These are phyloP conservation scores for Incurvaria masculella DNA, from an alignment of 2,888 invertebrate species.

Conservation along the genomic window DNA sequence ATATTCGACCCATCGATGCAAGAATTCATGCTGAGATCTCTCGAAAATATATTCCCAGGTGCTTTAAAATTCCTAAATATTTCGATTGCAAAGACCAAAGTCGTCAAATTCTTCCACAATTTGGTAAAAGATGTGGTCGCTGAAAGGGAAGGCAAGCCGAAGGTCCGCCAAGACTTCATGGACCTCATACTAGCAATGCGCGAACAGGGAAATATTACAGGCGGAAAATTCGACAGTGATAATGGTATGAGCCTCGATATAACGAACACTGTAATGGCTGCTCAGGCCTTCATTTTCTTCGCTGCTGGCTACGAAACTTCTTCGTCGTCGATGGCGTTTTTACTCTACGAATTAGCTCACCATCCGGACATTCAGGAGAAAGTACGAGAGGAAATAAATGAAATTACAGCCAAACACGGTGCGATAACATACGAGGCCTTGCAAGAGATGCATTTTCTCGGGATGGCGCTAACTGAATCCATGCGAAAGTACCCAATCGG, in stretches of 20 bases:
- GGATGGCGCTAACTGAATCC: constrained; percentile 11
- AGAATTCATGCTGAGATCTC: not conserved
- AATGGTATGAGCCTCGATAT: constrained; percentile 7
- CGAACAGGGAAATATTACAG: not conserved
- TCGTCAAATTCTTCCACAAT: not conserved
- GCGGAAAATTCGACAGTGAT: not conserved
- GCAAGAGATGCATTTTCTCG: constrained; percentile 31
- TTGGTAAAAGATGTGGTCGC: not conserved
- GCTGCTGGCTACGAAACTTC: constrained; percentile 32
- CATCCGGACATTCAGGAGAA: constrained; percentile 22
- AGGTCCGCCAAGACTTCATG: constrained; percentile 3
- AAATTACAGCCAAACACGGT: constrained; percentile 19
- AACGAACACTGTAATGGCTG: constrained; percentile 24
- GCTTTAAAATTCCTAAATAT: constrained; percentile 1
- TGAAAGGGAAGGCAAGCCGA: not conserved
- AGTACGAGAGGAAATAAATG: constrained; percentile 25
- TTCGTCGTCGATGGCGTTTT: constrained; percentile 27
- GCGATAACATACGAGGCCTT: constrained; percentile 28
- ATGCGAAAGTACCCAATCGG: constrained; percentile 6
- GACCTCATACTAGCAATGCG: constrained; percentile 1
- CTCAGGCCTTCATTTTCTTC: constrained; percentile 34
- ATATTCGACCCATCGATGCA: not conserved
- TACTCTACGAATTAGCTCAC: constrained; percentile 6
- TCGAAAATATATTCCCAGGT: not conserved
- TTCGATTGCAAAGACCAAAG: not conserved